Percentiles rank a stretch among this genome's conserved stretches.
Conservation (phyloP, 2,113 vertebrate genomes). For the Deroptyus accipitrinus region DNA sequence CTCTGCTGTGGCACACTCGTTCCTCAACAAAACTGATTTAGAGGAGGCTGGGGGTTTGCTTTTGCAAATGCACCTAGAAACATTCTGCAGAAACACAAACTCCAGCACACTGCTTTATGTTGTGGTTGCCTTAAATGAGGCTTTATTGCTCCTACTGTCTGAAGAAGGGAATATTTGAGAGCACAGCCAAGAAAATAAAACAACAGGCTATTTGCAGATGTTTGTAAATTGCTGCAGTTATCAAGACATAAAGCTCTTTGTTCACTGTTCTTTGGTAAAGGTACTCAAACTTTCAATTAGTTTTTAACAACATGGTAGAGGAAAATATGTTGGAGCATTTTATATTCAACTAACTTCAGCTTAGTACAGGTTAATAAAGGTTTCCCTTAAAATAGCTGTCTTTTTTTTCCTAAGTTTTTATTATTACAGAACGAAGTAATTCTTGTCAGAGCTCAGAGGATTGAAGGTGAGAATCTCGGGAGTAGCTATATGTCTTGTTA, state of each 20-base stretch:
- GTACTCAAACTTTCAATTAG: background rate
- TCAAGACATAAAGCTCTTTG: background rate
- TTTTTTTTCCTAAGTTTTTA: background rate
- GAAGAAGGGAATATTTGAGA: background rate
- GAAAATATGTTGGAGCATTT: background rate
- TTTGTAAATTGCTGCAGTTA: conserved; percentile 1
- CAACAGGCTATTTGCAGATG: background rate
- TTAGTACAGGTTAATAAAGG: background rate
- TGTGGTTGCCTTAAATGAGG: background rate
- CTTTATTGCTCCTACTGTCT: background rate
- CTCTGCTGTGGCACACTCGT: background rate
- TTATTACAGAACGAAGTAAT: background rate
- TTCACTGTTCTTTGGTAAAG: background rate
- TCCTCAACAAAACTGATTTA: background rate
- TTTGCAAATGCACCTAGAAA: background rate
- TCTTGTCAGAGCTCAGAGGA: background rate
- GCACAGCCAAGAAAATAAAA: background rate
- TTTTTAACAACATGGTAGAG: background rate
- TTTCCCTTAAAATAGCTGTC: background rate
- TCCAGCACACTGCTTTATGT: background rate
- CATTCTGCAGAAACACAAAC: background rate
- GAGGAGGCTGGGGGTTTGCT: background rate
- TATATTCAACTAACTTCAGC: background rate
- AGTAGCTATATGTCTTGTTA: background rate
- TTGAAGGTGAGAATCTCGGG: background rate